Percentiles rank a stretch among this genome's conserved stretches.
Evolutionary conservation across 2,797 vertebrate species (phyloP).

Genomic region (Intellagama lesueurii): DNA sequence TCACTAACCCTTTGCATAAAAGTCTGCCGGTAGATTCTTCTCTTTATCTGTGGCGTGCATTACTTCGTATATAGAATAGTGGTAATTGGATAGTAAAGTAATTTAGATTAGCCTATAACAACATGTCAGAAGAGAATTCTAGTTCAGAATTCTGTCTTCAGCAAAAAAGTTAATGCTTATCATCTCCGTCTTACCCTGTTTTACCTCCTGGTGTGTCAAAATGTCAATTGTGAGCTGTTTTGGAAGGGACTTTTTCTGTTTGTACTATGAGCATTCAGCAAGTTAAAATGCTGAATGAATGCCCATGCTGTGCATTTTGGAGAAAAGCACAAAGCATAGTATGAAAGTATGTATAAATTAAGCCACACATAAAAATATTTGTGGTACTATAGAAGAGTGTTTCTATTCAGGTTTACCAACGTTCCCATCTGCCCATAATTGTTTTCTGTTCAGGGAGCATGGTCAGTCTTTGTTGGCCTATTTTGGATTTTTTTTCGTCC

Average conservation of each 20-base stretch:
- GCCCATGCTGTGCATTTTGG: not conserved
- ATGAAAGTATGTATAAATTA: not conserved
- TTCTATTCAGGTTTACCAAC: not conserved
- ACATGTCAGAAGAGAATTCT: not conserved
- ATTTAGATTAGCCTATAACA: not conserved
- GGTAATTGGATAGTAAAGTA: not conserved
- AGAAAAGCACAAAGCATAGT: not conserved
- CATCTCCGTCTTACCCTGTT: not conserved
- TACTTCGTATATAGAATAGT: not conserved
- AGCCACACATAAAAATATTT: not conserved
- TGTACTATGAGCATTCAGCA: not conserved
- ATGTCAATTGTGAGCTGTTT: not conserved
- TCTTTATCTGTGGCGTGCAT: not conserved
- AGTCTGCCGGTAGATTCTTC: not conserved
- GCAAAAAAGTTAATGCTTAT: not conserved
- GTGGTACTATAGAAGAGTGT: not conserved
- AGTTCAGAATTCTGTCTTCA: not conserved
- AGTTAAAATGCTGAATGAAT: not conserved
- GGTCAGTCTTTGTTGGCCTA: too few relatives aligned
- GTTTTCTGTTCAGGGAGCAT: not conserved
- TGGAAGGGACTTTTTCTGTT: not conserved
- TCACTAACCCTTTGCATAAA: too few relatives aligned
- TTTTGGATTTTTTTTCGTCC: too few relatives aligned
- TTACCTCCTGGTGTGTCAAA: not conserved
- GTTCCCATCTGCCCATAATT: not conserved